phyloP scores from a whole-genome alignment of 2,797 vertebrate species.

The Nasua narica region DNA sequence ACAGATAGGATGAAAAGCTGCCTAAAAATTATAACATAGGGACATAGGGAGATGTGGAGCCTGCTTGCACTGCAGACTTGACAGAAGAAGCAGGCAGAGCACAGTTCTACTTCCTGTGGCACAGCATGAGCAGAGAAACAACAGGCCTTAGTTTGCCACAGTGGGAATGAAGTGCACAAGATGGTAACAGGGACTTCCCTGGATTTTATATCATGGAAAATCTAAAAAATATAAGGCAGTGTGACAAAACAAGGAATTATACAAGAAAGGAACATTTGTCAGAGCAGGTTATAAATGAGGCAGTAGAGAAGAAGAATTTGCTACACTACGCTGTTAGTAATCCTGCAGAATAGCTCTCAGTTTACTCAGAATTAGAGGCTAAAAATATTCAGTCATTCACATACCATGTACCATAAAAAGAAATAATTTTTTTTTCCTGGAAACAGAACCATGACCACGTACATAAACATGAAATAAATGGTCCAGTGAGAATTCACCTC shows the following conservation, averaged over 20 bases:
- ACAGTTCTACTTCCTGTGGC: background rate
- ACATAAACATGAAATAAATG: background rate
- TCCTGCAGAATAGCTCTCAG: background rate
- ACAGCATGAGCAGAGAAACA: background rate
- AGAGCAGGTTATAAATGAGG: background rate
- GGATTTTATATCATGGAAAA: background rate
- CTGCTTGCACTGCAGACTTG: background rate
- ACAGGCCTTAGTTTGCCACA: background rate
- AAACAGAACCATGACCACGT: background rate
- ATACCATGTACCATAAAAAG: background rate
- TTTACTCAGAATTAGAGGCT: background rate
- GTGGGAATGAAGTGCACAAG: background rate
- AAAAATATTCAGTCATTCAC: background rate
- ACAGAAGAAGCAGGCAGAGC: background rate
- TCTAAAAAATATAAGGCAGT: background rate
- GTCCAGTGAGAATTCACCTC: background rate
- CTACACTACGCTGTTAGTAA: background rate
- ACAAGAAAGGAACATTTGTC: background rate
- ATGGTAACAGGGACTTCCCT: background rate
- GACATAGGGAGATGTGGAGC: background rate
- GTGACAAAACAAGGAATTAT: background rate
- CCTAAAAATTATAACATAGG: background rate
- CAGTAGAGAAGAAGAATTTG: background rate
- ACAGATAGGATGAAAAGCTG: background rate
- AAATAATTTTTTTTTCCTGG: background rate